Conservation (phyloP, 2,797 vertebrate species). For the Sphaeramia orbicularis region DNA sequence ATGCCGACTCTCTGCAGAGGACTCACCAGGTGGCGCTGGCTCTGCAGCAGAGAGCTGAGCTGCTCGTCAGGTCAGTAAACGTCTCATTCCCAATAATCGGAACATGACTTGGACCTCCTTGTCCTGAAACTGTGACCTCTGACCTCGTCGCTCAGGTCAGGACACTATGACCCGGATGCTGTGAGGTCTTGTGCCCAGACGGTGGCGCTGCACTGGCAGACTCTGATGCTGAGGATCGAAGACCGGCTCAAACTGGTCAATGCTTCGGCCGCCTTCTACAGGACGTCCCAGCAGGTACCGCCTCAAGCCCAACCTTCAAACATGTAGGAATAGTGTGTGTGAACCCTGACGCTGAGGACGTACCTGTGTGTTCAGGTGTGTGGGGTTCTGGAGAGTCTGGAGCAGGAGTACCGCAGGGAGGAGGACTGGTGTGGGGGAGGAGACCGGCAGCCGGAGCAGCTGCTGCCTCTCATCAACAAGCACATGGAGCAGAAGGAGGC, state of each 20-base stretch:
- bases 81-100: too few relatives aligned
- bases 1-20: conserved; percentile 97
- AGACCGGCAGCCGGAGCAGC: conserved; percentile 80
- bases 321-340: too few relatives aligned
- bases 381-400: conserved; percentile 84
- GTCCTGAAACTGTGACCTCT: background rate
- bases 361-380: conserved; percentile 87
- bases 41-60: conserved; percentile 97
- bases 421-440: conserved; percentile 96
- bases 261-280: conserved; percentile 97
- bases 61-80: conserved; percentile 88
- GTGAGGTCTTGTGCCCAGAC: conserved; percentile 96
- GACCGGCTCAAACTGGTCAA: conserved; percentile 97
- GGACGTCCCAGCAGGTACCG: conserved; percentile 96
- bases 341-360: too few relatives aligned
- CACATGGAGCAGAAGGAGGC: conserved; percentile 99
- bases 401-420: conserved; percentile 95
- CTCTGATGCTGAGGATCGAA: conserved; percentile 97
- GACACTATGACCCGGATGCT: conserved; percentile 95
- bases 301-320: too few relatives aligned
- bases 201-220: conserved; percentile 98
- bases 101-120: too few relatives aligned
- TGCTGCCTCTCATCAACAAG: conserved; percentile 95
- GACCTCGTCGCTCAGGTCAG: conserved; percentile 78
- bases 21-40: conserved; percentile 98